Evolutionary conservation across 2,888 invertebrate genomes (phyloP), one percentile per base, ranked within the genome.

Genomic region (Alviniconcha strummeri): DNA sequence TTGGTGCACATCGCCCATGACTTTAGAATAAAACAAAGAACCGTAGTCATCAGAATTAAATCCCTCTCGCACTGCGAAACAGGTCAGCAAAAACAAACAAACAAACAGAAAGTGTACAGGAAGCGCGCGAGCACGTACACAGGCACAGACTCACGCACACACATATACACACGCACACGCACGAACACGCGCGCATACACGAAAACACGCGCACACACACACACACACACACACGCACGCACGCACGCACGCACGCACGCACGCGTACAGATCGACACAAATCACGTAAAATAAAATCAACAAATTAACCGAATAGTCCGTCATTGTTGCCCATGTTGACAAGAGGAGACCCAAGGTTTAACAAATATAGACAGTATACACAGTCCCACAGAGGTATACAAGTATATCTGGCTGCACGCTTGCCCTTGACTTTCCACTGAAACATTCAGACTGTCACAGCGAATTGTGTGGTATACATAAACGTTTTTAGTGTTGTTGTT

Each of bases 181-280:
- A 52, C 8, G 52, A 7, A 52, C 74, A 52, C 52, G 15, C 75
- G 17, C 55, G 17, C 75, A 17, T 5, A 56, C 75, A 55, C 2
- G 17, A 54, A 55, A 4, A 75, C n/a, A 55, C 55, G 55, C 56
- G 55, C 75, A 56, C 75, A 76, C n/a, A 76, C 75, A 76, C n/a
- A 76, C 75, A 56, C 75, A 55, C 56, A 55, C 54, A 55, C 55
- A 36, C 72, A 72, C 13, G 36, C 72, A 72, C 7, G 52, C 72
- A 72, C 72, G 52, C 72, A 72, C 72, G 52, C 6, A 69, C 13
- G 6, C 13, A 69, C 69, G 7, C n/a, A 69, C 69, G n/a, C 54
- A 74, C 74, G 36, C 36, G 3, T 3, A 3, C 36, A 3, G 0
- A 36, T 3, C 0, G 36, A 36, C 36, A 36, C 36, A 36, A 1